A percentile compares a stretch with the other conserved stretches of the same genome.
phyloP scores from a whole-genome alignment of 2,888 invertebrate genomes.

The Ypsolopha scabrella region DNA sequence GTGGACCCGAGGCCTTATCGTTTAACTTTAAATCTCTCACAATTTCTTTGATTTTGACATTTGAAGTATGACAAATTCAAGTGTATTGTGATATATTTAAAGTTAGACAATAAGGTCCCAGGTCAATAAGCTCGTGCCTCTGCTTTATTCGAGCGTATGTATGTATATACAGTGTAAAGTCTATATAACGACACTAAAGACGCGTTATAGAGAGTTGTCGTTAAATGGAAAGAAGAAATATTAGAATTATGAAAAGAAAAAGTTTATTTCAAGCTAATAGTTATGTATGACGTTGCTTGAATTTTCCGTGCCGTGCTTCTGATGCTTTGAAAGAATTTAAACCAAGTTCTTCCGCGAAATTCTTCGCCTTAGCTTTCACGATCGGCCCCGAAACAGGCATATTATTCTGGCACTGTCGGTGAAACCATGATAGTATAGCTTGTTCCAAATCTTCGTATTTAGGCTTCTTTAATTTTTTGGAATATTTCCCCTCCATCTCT shows the following conservation, averaged over 20 bases:
- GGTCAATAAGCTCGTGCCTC: too few relatives aligned
- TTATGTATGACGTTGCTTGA: constrained; percentile 19
- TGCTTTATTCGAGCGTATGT: too few relatives aligned
- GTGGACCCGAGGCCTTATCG: too few relatives aligned
- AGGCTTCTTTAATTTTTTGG: constrained; percentile 20
- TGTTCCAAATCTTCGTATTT: constrained; percentile 21
- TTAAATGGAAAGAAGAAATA: constrained; percentile 4
- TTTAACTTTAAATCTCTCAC: too few relatives aligned
- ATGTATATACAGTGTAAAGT: too few relatives aligned
- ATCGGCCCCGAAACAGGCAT: constrained; percentile 17
- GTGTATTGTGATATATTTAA: too few relatives aligned
- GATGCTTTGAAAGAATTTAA: constrained; percentile 18
- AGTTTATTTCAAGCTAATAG: too few relatives aligned
- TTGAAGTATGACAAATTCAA: too few relatives aligned
- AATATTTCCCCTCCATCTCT: constrained; percentile 14
- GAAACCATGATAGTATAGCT: constrained; percentile 17
- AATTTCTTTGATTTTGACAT: too few relatives aligned
- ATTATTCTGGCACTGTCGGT: constrained; percentile 20
- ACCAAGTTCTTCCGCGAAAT: constrained; percentile 18
- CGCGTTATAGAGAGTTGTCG: constrained; percentile 1
- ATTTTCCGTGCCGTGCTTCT: constrained; percentile 21
- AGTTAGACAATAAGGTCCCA: too few relatives aligned
- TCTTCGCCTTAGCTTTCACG: constrained; percentile 13
- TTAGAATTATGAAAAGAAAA: too few relatives aligned
- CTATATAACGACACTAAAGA: constrained; percentile 1